Evolutionary conservation across 1,140 invertebrate genomes (phyloP).

Genomic region (Mamestra configurata): DNA sequence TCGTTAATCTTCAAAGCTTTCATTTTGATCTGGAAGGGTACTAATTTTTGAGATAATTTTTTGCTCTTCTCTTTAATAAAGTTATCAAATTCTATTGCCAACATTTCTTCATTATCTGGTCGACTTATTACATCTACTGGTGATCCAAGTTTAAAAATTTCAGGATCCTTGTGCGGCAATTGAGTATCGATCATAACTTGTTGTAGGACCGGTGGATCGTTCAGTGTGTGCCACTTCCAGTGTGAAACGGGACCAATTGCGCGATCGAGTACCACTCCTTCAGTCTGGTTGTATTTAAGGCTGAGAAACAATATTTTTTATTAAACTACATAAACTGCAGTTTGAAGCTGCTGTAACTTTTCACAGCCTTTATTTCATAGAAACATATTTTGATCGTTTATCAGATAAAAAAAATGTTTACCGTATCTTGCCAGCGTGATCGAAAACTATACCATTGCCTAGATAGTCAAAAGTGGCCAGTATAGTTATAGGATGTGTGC

Average conservation of each 20-base stretch:
- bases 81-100: slow-evolving; percentile 83
- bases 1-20: slow-evolving; percentile 85
- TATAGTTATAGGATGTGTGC: slow-evolving; percentile 69
- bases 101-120: slow-evolving; percentile 81
- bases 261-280: slow-evolving; percentile 81
- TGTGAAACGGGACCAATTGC: slow-evolving; percentile 77
- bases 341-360: no score
- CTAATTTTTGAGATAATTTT: slow-evolving; percentile 78
- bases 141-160: slow-evolving; percentile 73
- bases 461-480: slow-evolving; percentile 81
- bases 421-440: slow-evolving; percentile 82
- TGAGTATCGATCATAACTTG: slow-evolving; percentile 84
- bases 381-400: no score
- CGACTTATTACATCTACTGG: slow-evolving; percentile 63
- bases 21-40: slow-evolving; percentile 83
- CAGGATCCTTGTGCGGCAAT: slow-evolving; percentile 79
- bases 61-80: slow-evolving; percentile 83
- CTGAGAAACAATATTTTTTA: slow-evolving; percentile 42
- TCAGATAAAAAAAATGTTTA: slow-evolving; percentile 41
- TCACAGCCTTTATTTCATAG: no score
- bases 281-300: slow-evolving; percentile 82
- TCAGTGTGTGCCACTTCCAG: slow-evolving; percentile 85
- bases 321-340: background rate
- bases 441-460: slow-evolving; percentile 82
- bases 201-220: slow-evolving; percentile 82